These are phyloP conservation scores for Corydoras maculifer DNA, from an alignment of 2,113 vertebrate species.

Conservation along the genomic window DNA sequence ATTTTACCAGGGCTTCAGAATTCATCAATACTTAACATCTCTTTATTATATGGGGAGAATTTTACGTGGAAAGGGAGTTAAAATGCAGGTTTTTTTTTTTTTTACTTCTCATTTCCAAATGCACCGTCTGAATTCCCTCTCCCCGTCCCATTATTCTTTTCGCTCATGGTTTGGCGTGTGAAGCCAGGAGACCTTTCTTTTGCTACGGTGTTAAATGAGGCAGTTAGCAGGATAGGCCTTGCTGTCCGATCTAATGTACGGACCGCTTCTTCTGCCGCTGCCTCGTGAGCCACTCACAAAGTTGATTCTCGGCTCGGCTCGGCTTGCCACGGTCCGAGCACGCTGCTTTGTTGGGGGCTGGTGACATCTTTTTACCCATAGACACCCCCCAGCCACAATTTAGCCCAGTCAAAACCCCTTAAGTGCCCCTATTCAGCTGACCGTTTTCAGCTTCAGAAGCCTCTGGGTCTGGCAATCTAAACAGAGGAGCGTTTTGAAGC, in stretches of 20 bases:
- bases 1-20: constrained; percentile 22
- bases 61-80: constrained; percentile 1
- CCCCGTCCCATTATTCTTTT: too few species aligned
- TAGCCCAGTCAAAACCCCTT: constrained; percentile 36
- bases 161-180: too few species aligned
- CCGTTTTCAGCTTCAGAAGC: constrained; percentile 35
- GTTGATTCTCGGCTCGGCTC: constrained; percentile 46
- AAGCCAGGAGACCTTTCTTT: background rate
- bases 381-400: constrained; percentile 27
- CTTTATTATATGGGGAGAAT: constrained; percentile 4
- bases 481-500: constrained; percentile 28
- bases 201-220: background rate
- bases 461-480: constrained; percentile 15
- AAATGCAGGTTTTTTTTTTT: too few species aligned
- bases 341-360: constrained; percentile 29
- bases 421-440: constrained; percentile 33
- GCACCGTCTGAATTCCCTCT: too few species aligned
- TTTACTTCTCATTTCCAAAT: too few species aligned
- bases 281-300: background rate
- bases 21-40: constrained; percentile 19
- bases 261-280: background rate
- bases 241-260: background rate
- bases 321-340: background rate
- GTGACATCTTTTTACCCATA: constrained; percentile 42
- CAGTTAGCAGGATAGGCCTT: background rate